Evolutionary conservation across 1,140 invertebrate genomes (phyloP).

Genomic region (Meteorus sp.): DNA sequence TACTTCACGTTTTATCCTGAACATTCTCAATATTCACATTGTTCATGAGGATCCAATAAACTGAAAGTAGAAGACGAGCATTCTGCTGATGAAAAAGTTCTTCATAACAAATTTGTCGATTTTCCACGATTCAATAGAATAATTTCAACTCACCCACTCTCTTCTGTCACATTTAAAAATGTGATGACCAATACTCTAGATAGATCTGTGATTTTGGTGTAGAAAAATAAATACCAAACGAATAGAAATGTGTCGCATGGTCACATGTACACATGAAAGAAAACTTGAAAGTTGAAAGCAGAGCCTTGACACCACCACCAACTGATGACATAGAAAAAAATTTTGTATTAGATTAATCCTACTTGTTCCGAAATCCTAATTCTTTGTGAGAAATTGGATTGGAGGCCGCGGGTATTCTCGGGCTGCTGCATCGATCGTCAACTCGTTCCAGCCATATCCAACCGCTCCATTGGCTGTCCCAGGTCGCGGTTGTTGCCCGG

Average conservation of each 20-base stretch:
- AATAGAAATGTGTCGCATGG: too few species aligned
- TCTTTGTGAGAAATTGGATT: conserved; percentile 14
- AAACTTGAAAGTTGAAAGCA: not conserved
- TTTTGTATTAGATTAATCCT: not conserved
- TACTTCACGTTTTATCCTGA: not conserved
- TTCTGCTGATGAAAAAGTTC: too few species aligned
- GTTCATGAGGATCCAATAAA: too few species aligned
- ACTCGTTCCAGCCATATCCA: conserved; percentile 20
- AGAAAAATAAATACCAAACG: too few species aligned
- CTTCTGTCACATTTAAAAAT: too few species aligned
- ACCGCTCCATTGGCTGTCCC: conserved; percentile 20
- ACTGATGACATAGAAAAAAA: not conserved
- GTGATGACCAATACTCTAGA: too few species aligned
- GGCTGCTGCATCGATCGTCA: conserved; percentile 20
- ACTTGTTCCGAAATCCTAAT: conserved; percentile 6
- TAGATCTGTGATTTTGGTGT: too few species aligned
- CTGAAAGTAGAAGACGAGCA: too few species aligned
- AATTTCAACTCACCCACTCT: too few species aligned
- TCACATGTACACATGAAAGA: not conserved
- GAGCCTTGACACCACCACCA: too few species aligned
- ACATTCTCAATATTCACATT: not conserved
- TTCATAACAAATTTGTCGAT: too few species aligned
- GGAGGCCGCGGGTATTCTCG: conserved; percentile 11
- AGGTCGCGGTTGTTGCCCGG: conserved; percentile 23
- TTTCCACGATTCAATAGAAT: too few species aligned